phyloP scores from a whole-genome alignment of 2,888 invertebrate genomes.

The Brachynemurus nebulosus region DNA sequence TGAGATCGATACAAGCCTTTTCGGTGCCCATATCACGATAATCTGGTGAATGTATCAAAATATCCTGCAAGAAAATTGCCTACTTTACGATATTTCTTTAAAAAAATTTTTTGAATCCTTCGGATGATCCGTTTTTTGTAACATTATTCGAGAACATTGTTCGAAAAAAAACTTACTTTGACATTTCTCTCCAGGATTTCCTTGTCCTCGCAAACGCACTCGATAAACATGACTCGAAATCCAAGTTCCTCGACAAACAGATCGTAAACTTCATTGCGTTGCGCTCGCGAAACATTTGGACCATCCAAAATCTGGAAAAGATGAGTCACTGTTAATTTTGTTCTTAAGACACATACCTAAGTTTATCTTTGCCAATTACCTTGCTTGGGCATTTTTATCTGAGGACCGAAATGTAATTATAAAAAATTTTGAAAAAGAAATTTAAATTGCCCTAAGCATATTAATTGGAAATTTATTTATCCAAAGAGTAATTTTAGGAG shows the following conservation, averaged over 20 bases:
- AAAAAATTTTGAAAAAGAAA: too few relatives aligned
- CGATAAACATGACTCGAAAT: slow-evolving; percentile 80
- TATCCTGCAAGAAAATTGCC: slow-evolving; percentile 36
- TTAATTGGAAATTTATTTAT: too few relatives aligned
- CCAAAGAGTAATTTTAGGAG: too few relatives aligned
- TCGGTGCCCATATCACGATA: slow-evolving; percentile 68
- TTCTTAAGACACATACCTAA: too few relatives aligned
- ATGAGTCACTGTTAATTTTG: too few relatives aligned
- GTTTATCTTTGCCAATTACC: too few relatives aligned
- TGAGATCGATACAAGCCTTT: slow-evolving; percentile 65
- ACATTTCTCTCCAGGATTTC: slow-evolving; percentile 57
- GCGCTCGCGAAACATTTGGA: slow-evolving; percentile 73
- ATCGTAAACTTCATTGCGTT: slow-evolving; percentile 62
- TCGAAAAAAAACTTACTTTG: slow-evolving; percentile 48
- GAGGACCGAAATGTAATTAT: too few relatives aligned
- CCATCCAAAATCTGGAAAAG: slow-evolving; percentile 75
- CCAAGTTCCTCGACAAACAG: slow-evolving; percentile 58
- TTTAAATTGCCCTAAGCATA: too few relatives aligned
- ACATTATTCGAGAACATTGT: neutral
- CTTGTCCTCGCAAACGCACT: slow-evolving; percentile 78
- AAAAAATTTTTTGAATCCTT: neutral
- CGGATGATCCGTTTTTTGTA: neutral
- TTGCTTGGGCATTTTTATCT: too few relatives aligned
- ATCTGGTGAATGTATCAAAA: slow-evolving; percentile 75
- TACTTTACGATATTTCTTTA: neutral